phyloP scores from a whole-genome alignment of 2,797 vertebrate genomes.

The Microctenopoma lineatum region DNA sequence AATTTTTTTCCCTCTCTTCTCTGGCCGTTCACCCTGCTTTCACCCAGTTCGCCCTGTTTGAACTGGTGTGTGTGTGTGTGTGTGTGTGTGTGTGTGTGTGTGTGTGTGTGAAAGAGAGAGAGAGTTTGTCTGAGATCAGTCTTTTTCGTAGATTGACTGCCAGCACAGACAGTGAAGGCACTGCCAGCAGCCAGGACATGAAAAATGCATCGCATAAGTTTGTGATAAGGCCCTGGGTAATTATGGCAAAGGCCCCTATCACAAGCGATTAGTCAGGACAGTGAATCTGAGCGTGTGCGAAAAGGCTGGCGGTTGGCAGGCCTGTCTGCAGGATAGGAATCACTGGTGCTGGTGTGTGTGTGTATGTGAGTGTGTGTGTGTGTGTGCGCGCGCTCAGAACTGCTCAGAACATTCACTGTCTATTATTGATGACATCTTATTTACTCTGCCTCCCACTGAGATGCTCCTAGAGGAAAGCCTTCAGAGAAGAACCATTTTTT shows the following conservation, averaged over 20 bases:
- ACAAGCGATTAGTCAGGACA: constrained; percentile 86
- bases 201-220: constrained; percentile 87
- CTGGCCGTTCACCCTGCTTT: constrained; percentile 75
- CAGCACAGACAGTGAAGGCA: constrained; percentile 78
- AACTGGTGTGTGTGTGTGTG: constrained; percentile 61
- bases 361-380: constrained; percentile 26
- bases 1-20: constrained; percentile 55
- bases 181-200: constrained; percentile 82
- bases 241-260: constrained; percentile 87
- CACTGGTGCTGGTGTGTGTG: constrained; percentile 70
- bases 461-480: constrained; percentile 83
- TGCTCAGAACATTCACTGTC: constrained; percentile 84
- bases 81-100: constrained; percentile 47
- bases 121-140: constrained; percentile 77
- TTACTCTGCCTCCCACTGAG: constrained; percentile 84
- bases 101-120: constrained; percentile 7
- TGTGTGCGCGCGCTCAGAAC: constrained; percentile 42
- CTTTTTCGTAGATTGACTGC: constrained; percentile 77
- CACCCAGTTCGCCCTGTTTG: constrained; percentile 73
- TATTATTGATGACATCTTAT: constrained; percentile 88
- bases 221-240: constrained; percentile 86
- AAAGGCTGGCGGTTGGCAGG: constrained; percentile 83
- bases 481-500: constrained; percentile 77
- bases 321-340: constrained; percentile 85
- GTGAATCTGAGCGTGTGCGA: constrained; percentile 85